Conservation (phyloP, 2,797 vertebrate genomes). For the Tenualosa ilisha region DNA sequence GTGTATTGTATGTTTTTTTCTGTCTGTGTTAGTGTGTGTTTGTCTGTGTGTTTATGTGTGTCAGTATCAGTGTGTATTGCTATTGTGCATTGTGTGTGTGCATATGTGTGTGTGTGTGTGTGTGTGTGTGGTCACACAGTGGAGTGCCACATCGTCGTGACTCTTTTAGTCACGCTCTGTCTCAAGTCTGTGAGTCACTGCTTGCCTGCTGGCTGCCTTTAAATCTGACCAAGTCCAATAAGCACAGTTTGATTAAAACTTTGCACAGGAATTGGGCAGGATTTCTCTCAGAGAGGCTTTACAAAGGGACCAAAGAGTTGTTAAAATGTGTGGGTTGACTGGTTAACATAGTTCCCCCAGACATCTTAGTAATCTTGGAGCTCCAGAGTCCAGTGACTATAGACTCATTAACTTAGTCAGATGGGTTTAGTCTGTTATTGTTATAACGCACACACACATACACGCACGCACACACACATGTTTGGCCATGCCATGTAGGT, state of each 20-base stretch:
- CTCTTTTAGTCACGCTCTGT: not conserved
- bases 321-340: not conserved
- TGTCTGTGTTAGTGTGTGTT: not conserved
- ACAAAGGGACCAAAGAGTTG: not conserved
- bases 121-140: not conserved
- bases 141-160: not conserved
- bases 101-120: not conserved
- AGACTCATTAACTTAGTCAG: not conserved
- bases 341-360: not conserved
- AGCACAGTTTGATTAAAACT: not conserved
- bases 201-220: not conserved
- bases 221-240: not conserved
- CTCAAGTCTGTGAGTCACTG: not conserved
- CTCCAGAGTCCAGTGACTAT: no score
- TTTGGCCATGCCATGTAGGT: not conserved
- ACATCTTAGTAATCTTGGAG: not conserved
- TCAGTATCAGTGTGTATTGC: not conserved
- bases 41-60: not conserved
- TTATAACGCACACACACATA: not conserved
- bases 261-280: not conserved
- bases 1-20: not conserved
- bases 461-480: not conserved
- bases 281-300: not conserved
- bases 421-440: not conserved
- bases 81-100: conserved; percentile 50